phyloP scores from a whole-genome alignment of 2,888 invertebrate genomes.

The Nomada fucata region DNA sequence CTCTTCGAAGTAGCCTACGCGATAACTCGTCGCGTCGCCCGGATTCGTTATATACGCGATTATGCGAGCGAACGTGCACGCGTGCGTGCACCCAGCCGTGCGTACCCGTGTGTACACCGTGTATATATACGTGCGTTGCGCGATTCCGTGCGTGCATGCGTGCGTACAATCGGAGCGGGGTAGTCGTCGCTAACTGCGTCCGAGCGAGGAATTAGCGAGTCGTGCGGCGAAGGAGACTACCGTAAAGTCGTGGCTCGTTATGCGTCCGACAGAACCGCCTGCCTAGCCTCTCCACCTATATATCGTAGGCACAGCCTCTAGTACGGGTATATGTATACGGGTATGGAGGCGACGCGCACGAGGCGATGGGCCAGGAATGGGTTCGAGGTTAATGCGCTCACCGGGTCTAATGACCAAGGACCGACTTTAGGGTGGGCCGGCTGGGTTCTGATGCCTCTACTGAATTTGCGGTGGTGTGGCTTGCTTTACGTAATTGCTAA shows the following conservation, averaged over 20 bases:
- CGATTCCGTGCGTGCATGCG: constrained; percentile 33
- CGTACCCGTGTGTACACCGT: constrained; percentile 26
- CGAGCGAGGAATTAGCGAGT: constrained; percentile 69
- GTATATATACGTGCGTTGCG: constrained; percentile 39
- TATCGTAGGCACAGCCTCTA: constrained; percentile 35
- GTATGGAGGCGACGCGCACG: constrained; percentile 46
- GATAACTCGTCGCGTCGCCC: no score
- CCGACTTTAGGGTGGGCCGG: constrained; percentile 63
- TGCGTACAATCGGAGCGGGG: constrained; percentile 38
- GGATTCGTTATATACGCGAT: no score
- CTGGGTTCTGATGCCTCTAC: constrained; percentile 42
- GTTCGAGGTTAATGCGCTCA: constrained; percentile 67
- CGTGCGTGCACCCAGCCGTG: constrained; percentile 12
- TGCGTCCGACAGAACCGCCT: constrained; percentile 42
- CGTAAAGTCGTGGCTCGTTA: constrained; percentile 62
- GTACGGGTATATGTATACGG: constrained; percentile 42
- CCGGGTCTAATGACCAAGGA: constrained; percentile 64
- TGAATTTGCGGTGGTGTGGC: constrained; percentile 59
- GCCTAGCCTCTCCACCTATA: neutral
- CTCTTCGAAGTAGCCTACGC: no score
- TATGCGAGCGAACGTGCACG: no score
- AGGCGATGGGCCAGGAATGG: constrained; percentile 62
- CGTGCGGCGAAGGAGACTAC: constrained; percentile 61
- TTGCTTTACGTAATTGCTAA: constrained; percentile 61
- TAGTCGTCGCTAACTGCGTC: constrained; percentile 56